phyloP scores from a whole-genome alignment of 2,888 invertebrate species.

The Phortica okadai region DNA sequence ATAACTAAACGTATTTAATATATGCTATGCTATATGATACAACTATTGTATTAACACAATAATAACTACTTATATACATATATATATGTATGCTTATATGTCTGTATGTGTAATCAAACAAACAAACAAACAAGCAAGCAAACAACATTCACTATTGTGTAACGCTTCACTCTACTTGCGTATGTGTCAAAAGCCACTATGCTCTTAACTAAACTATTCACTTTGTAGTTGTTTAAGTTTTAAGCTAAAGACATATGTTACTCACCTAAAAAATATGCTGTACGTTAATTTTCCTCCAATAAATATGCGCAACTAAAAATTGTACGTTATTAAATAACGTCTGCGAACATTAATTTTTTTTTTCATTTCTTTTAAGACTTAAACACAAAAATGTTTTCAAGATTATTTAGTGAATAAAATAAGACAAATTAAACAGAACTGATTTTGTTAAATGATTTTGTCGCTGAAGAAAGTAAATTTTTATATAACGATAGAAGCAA shows the following conservation, averaged over 20 bases:
- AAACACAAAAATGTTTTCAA: background rate
- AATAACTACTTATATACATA: constrained; percentile 11
- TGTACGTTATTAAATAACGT: constrained; percentile 12
- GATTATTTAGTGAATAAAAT: background rate
- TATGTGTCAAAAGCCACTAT: constrained; percentile 35
- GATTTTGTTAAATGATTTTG: constrained; percentile 23
- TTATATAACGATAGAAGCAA: constrained; percentile 43
- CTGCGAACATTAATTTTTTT: too few species aligned
- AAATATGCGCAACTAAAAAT: background rate
- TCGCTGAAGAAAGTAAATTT: constrained; percentile 34
- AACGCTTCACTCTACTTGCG: background rate
- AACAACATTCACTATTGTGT: background rate
- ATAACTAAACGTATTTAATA: constrained; percentile 46
- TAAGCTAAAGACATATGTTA: constrained; percentile 16
- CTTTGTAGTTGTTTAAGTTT: constrained; percentile 26
- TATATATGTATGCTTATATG: constrained; percentile 40
- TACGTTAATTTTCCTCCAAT: background rate
- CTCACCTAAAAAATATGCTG: constrained; percentile 1
- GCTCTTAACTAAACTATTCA: constrained; percentile 41
- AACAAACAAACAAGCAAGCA: constrained; percentile 48
- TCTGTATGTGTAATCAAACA: constrained; percentile 55
- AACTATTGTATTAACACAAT: constrained; percentile 19
- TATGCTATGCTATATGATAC: constrained; percentile 34
- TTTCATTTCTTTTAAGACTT: background rate
- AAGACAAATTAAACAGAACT: background rate